Evolutionary conservation across 2,888 invertebrate genomes (phyloP), one percentile per base, ranked within the genome.

Genomic region (Neoitamus cyanurus): DNA sequence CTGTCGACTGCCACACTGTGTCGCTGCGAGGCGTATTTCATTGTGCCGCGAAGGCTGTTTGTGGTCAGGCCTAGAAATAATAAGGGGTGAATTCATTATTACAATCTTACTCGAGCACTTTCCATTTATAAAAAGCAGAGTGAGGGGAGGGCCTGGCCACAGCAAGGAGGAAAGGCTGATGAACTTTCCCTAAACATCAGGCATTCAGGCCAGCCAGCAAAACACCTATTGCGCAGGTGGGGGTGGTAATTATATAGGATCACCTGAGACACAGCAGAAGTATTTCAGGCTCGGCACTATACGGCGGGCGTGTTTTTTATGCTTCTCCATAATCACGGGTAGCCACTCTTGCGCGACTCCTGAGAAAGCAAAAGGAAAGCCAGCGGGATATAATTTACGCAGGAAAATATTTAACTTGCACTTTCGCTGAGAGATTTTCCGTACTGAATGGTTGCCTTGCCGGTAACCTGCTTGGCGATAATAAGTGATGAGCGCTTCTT

Each of bases 251-350:
- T 37, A 15, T 15, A 58, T 31, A 37, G 15, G 28, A 82, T 82
- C 73, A 84, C 84, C 84, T 82, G 84, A 84, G 48, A 84, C 48
- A 82, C 84, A 84, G 28, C 84, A 84, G 20, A 84, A 73, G 31
- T 84, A 73, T 20, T 84, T 73, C 15, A 84, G 70, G 25, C 46
- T 84, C 25, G 13, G 58, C 68, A 82, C 5, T 36, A 36, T 82
- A 30, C 69, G 82, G 31, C 15, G 11, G 15, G 6, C 69, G 15
- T 15, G n/a, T 36, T 48, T 36, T 37, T 46, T 78, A 48, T 48
- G 30, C 15, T 48, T 31, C 1, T 78, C 78, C 78, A 78, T 78
- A 48, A 78, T 78, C 78, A 13, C 58, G 25, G 20, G 20, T 9
- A 58, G 2, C n/a, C 25, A 58, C 58, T 58, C 58, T 58, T 58